Base-by-base conservation (phyloP, 2,797 vertebrate species). In the Lindbergichthys nudifrons region DNA sequence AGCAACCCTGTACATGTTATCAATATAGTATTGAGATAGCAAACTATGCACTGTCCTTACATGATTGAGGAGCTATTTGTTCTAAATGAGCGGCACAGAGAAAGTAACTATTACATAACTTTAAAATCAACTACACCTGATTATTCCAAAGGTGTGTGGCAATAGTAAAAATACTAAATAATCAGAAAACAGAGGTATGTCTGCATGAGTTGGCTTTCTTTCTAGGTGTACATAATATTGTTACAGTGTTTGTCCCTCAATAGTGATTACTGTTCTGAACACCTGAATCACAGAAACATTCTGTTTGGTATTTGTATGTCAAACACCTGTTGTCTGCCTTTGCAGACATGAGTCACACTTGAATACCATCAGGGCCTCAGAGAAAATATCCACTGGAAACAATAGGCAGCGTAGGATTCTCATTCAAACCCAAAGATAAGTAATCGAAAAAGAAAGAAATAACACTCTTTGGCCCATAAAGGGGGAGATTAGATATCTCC, bases 241-340 rank as follows among this genome's bases (percentile, higher is more conserved):
- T 43, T 46, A 75, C 56, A 5, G 42, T 59, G 26, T 26, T n/a
- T 66, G 36, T 70, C 52, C 10, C 10, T 69, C 64, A 73, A 60
- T 66, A 65, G 32, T 18, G 47, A 52, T 43, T 70, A 54, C 50
- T 70, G 56, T 56, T 74, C 16, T 57, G 70, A 81, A 76, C 83
- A 86, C 76, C 82, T 87, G 83, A 46, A 62, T 77, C 50, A 60
- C 50, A 52, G 23, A 77, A 70, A 62, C 46, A 42, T 72, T 68
- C 61, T 65, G 46, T 70, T 75, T 83, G 76, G 54, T 73, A 73
- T 84, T 84, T 64, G 75, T 79, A 72, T 67, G 70, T 79, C 76
- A 82, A 57, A 61, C 78, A 87, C 62, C 85, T 84, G 83, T 69
- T 82, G 71, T 77, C 68, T 74, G 21, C 51, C 43, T 73, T 8